Conservation (phyloP, 1,140 invertebrate species). For the Papilio polyxenes region DNA sequence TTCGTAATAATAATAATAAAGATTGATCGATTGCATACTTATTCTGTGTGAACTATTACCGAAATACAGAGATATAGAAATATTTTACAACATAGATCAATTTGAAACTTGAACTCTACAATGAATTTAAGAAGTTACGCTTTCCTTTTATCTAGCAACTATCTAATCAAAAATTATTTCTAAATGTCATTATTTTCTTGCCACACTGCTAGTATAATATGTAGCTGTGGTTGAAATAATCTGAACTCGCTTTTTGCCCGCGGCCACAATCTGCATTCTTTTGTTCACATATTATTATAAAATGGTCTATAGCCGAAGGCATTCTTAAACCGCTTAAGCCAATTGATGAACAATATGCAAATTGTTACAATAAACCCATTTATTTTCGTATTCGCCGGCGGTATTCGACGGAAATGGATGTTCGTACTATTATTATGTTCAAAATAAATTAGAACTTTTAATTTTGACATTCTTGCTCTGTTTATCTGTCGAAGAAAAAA, state of each 20-base stretch:
- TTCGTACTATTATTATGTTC: neutral
- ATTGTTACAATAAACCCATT: slow-evolving; percentile 14
- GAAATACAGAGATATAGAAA: neutral
- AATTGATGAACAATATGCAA: slow-evolving; percentile 30
- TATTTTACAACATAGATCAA: neutral
- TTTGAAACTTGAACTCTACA: neutral
- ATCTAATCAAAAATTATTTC: neutral
- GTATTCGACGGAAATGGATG: neutral
- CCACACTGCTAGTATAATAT: neutral
- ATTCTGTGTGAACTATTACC: neutral
- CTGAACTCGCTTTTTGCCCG: neutral
- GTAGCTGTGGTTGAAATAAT: neutral
- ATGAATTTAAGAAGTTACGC: neutral
- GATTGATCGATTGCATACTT: slow-evolving; percentile 18
- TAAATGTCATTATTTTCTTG: neutral
- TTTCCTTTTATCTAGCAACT: slow-evolving; percentile 7
- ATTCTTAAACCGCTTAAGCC: slow-evolving; percentile 23
- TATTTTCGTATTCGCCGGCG: neutral
- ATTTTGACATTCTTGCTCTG: neutral
- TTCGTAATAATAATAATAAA: slow-evolving; percentile 22
- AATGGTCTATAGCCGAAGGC: slow-evolving; percentile 14
- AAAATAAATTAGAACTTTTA: neutral
- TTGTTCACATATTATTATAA: slow-evolving; percentile 2
- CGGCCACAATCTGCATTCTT: slow-evolving; percentile 24
- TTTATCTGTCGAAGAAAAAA: neutral